Conservation (phyloP, 2,888 invertebrate species). For the Strigamia crassipes region DNA sequence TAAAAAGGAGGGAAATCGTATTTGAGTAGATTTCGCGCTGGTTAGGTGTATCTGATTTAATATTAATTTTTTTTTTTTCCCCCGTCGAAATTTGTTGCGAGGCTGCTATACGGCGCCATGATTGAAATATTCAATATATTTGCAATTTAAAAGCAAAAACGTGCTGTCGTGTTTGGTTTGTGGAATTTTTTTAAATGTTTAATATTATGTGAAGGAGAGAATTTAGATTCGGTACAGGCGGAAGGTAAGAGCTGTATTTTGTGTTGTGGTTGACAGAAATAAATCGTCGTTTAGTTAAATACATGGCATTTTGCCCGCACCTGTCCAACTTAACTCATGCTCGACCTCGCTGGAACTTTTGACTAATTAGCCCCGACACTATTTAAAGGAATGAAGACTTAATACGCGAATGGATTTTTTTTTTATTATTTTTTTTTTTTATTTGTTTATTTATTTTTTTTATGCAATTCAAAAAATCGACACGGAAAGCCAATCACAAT, state of each 20-base stretch:
- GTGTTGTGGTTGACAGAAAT: not conserved
- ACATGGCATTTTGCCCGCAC: conserved; percentile 35
- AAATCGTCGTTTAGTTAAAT: not conserved
- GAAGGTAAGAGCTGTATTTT: not conserved
- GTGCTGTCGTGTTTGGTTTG: not conserved
- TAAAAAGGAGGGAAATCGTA: not conserved
- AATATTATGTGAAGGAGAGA: too few species aligned
- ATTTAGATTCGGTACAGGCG: too few species aligned
- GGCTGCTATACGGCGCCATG: conserved; percentile 8
- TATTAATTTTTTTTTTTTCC: not conserved
- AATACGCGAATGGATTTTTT: not conserved
- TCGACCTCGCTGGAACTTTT: not conserved
- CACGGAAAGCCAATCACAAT: conserved; percentile 22
- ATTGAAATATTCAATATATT: conserved; percentile 10
- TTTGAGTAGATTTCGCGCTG: not conserved
- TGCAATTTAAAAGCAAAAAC: not conserved
- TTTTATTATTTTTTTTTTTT: not conserved
- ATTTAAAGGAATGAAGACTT: not conserved
- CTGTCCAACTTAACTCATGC: conserved; percentile 14
- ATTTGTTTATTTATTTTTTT: conserved; percentile 20
- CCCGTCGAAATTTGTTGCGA: not conserved
- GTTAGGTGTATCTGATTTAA: not conserved
- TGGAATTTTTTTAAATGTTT: not conserved
- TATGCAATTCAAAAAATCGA: not conserved
- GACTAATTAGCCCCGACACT: conserved; percentile 20